Evolutionary conservation across 2,888 invertebrate genomes (phyloP).

Genomic region (Protophormia terraenovae): DNA sequence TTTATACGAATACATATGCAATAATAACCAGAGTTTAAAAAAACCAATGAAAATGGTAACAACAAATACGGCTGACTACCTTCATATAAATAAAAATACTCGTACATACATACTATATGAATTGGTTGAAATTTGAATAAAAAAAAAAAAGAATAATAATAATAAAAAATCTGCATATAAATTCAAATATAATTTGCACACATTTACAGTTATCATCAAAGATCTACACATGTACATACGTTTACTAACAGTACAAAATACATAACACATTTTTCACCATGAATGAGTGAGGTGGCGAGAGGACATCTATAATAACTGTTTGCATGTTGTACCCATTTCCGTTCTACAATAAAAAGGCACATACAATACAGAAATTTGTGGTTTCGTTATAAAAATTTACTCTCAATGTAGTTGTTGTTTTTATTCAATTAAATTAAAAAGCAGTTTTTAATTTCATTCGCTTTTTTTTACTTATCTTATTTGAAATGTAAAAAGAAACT

Average conservation of each 20-base stretch:
- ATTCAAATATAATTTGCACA: neutral
- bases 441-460: too few species aligned
- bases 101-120: neutral
- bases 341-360: constrained; percentile 25
- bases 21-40: neutral
- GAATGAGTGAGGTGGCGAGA: too few species aligned
- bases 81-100: too few species aligned
- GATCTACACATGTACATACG: neutral
- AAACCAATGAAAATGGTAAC: neutral
- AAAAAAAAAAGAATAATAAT: neutral
- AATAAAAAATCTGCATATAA: neutral
- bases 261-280: neutral
- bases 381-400: neutral
- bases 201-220: neutral
- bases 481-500: too few species aligned
- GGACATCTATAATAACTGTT: constrained; percentile 27
- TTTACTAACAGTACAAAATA: too few species aligned
- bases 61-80: neutral
- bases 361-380: constrained; percentile 22
- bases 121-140: constrained; percentile 9
- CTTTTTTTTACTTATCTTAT: too few species aligned
- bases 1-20: neutral
- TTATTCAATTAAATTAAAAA: too few species aligned
- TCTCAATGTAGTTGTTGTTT: neutral
- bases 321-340: constrained; percentile 45